Percentiles rank a stretch among this genome's conserved stretches.
These are phyloP conservation scores for Entelurus aequoreus DNA, from an alignment of 2,113 vertebrate species.

Conservation along the genomic window DNA sequence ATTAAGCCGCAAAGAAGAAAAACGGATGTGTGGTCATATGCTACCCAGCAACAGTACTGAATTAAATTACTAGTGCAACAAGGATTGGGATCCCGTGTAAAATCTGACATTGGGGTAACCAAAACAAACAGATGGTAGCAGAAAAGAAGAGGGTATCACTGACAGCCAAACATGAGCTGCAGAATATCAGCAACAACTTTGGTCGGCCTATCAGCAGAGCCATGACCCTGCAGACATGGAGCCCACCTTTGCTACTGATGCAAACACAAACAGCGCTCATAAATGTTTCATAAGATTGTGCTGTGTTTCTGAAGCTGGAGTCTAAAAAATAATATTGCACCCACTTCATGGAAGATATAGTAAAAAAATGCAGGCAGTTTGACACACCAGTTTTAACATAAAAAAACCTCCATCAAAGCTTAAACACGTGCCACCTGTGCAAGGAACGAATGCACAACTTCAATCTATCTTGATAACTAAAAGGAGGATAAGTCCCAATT, in stretches of 20 bases:
- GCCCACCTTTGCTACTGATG: conserved; percentile 46
- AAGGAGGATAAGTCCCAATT: background rate
- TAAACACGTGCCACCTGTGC: background rate
- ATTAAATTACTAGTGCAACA: no score
- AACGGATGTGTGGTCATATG: no score
- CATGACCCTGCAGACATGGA: conserved; percentile 30
- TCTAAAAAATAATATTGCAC: no score
- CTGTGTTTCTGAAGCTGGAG: no score
- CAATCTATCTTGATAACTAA: background rate
- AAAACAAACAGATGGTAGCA: conserved; percentile 20
- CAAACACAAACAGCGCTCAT: background rate
- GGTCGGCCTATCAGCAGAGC: conserved; percentile 18
- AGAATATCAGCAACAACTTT: conserved; percentile 39
- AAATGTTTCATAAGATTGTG: no score
- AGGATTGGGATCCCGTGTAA: conserved; percentile 41
- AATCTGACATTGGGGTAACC: conserved; percentile 51
- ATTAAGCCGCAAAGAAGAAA: no score
- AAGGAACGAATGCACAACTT: background rate
- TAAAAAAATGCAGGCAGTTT: no score
- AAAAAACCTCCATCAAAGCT: no score
- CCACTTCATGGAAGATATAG: no score
- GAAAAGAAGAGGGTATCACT: conserved; percentile 40
- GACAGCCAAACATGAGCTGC: conserved; percentile 37
- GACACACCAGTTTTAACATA: no score
- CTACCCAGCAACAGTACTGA: no score